These are phyloP conservation scores for Leuciscus idus DNA, from an alignment of 2,113 vertebrate genomes.

Conservation along the genomic window DNA sequence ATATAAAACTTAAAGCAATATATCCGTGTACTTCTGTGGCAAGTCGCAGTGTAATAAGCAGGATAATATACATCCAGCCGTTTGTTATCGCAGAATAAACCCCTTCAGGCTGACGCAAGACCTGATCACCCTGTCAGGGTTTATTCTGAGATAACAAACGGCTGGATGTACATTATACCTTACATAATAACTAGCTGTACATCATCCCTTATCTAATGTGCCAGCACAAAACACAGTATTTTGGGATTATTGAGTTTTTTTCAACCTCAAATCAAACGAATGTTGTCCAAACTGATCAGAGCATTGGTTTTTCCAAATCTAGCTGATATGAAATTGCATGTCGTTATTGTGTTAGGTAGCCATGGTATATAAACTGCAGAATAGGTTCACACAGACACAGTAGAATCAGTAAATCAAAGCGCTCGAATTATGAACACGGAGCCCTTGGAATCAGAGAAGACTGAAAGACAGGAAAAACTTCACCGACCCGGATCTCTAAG, in stretches of 20 bases:
- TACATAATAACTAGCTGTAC: background rate
- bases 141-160: background rate
- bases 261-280: background rate
- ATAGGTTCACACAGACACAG: background rate
- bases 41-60: too few species aligned
- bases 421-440: conserved; percentile 66
- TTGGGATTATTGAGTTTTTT: background rate
- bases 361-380: background rate
- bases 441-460: conserved; percentile 65
- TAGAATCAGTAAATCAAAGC: conserved; percentile 21
- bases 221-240: background rate
- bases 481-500: conserved; percentile 77
- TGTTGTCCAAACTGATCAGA: background rate
- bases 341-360: conserved; percentile 16
- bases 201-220: background rate
- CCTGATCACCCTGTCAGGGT: background rate
- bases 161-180: background rate
- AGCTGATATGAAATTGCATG: background rate
- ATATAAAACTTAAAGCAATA: too few species aligned
- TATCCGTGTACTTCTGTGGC: too few species aligned
- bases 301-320: background rate
- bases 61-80: too few species aligned
- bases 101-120: too few species aligned
- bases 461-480: conserved; percentile 64
- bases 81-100: too few species aligned